Conservation (phyloP, 2,797 vertebrate species). For the Eidolon dupreanum region DNA sequence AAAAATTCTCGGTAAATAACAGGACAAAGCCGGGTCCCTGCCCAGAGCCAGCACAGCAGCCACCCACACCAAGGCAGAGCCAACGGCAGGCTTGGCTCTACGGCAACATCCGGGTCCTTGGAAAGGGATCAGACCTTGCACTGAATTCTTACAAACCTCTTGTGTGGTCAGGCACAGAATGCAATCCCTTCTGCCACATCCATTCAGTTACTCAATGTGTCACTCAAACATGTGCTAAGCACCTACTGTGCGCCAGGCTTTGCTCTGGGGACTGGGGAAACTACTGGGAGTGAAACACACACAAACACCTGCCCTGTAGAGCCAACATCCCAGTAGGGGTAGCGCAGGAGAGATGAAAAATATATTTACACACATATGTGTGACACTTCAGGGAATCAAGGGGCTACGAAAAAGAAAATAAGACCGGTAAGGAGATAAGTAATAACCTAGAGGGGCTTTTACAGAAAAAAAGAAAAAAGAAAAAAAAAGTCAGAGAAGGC, state of each 20-base stretch:
- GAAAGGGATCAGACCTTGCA: not conserved
- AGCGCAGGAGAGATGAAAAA: not conserved
- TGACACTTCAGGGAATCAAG: not conserved
- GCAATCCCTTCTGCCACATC: not conserved
- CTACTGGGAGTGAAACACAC: too few relatives aligned
- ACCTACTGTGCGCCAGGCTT: not conserved
- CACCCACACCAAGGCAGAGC: not conserved
- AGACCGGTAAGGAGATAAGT: not conserved
- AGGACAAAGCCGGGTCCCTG: not conserved
- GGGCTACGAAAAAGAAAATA: not conserved
- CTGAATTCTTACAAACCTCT: not conserved
- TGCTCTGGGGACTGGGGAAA: not conserved
- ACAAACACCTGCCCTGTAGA: not conserved
- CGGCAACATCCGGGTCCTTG: fast-evolving
- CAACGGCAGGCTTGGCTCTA: not conserved
- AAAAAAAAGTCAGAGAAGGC: not conserved
- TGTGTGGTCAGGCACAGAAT: not conserved
- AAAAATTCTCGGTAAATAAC: not conserved
- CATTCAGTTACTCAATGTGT: not conserved
- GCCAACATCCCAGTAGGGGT: fast-evolving
- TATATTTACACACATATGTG: not conserved
- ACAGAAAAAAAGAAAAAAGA: not conserved
- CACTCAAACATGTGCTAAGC: not conserved
- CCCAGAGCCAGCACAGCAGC: not conserved
- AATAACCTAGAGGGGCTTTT: not conserved